Evolutionary conservation across 2,888 invertebrate genomes (phyloP).

Genomic region (Nezara viridula): DNA sequence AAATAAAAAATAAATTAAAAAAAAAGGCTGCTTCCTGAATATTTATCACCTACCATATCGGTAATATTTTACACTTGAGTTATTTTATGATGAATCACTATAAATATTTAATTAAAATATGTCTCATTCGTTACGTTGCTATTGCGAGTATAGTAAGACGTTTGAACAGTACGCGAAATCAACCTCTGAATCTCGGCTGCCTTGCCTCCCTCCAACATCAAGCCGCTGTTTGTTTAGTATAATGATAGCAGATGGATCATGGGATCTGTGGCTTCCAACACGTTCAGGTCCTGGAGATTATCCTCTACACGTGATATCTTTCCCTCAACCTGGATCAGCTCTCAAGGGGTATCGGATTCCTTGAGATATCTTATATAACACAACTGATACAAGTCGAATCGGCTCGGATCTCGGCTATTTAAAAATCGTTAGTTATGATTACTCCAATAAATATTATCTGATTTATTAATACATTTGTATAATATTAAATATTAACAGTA

Average conservation of each 20-base stretch:
- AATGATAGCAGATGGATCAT: background rate
- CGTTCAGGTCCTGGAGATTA: background rate
- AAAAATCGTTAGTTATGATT: background rate
- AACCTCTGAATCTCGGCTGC: background rate
- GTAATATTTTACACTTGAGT: too few relatives aligned
- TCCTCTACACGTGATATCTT: conserved; percentile 7
- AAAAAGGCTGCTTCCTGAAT: too few relatives aligned
- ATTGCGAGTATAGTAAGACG: background rate
- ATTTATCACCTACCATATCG: too few relatives aligned
- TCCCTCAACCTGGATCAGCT: conserved; percentile 8
- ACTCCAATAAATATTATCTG: background rate
- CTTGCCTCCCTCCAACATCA: background rate
- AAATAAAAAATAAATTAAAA: too few relatives aligned
- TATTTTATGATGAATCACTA: too few relatives aligned
- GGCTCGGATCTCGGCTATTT: background rate
- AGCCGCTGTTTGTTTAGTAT: background rate
- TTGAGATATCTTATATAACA: background rate
- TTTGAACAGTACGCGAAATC: background rate
- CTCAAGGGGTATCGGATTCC: conserved; percentile 8
- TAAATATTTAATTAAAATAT: background rate
- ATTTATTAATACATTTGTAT: background rate
- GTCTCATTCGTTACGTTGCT: background rate
- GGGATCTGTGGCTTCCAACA: background rate
- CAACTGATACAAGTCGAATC: background rate
- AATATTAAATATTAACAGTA: background rate